Conservation (phyloP, 1,140 invertebrate genomes). For the Drosophila rufa region DNA sequence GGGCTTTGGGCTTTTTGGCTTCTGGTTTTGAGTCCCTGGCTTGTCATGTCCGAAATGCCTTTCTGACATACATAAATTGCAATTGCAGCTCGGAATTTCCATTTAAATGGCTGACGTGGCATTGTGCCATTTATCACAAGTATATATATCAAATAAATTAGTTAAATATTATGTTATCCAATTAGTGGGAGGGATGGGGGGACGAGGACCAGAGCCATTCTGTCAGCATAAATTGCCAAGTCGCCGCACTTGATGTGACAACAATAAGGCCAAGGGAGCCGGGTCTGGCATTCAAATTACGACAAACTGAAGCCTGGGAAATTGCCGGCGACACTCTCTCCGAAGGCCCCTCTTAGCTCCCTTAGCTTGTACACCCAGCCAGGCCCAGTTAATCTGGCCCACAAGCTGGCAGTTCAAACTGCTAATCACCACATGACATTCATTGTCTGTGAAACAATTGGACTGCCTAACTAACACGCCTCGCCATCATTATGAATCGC, state of each 20-base stretch:
- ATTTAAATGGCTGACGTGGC: slow-evolving; percentile 66
- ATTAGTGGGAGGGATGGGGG: slow-evolving; percentile 20
- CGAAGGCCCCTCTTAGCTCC: not conserved
- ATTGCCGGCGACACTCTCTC: slow-evolving; percentile 63
- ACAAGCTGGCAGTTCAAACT: slow-evolving; percentile 68
- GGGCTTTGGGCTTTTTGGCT: not conserved
- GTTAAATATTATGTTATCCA: slow-evolving; percentile 83
- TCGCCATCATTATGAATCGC: slow-evolving; percentile 70
- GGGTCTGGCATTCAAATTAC: slow-evolving; percentile 66
- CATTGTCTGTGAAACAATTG: slow-evolving; percentile 82
- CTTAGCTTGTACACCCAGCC: not conserved
- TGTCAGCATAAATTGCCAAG: slow-evolving; percentile 76
- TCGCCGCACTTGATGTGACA: slow-evolving; percentile 70
- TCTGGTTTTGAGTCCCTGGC: slow-evolving; percentile 2
- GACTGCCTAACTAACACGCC: slow-evolving; percentile 69
- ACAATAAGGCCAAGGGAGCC: slow-evolving; percentile 61
- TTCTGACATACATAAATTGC: slow-evolving; percentile 73
- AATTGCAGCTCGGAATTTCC: slow-evolving; percentile 55
- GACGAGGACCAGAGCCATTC: slow-evolving; percentile 23
- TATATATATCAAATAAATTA: slow-evolving; percentile 75
- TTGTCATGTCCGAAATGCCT: slow-evolving; percentile 45
- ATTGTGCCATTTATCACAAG: slow-evolving; percentile 60
- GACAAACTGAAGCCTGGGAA: slow-evolving; percentile 59
- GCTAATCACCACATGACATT: slow-evolving; percentile 83
- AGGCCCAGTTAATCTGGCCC: slow-evolving; percentile 5